Evolutionary conservation across 1,140 invertebrate genomes (phyloP).

Genomic region (Caenorhabditis brenneri): DNA sequence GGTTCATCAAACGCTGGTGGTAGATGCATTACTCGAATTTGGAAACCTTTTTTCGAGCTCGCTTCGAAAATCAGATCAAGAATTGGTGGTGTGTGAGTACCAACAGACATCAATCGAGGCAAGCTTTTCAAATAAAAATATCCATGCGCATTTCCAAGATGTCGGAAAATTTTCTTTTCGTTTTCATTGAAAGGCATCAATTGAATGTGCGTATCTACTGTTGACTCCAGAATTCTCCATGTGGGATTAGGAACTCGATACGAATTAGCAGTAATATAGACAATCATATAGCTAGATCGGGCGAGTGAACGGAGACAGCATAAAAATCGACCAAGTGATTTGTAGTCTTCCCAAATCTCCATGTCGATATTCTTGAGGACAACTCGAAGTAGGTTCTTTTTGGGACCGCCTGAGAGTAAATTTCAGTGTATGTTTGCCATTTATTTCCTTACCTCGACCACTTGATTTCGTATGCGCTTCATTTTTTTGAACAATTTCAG

Average conservation of each 20-base stretch:
- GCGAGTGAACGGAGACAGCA: not conserved
- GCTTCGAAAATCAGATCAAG: constrained; percentile 27
- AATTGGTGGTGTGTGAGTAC: constrained; percentile 5
- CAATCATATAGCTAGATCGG: not conserved
- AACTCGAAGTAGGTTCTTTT: constrained; percentile 3
- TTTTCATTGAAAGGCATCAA: constrained; percentile 1
- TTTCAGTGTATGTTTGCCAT: not conserved
- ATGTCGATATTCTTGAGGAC: constrained; percentile 17
- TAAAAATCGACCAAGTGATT: constrained; percentile 14
- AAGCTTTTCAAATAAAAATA: constrained; percentile 26
- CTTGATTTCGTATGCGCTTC: not conserved
- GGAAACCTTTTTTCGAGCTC: constrained; percentile 26
- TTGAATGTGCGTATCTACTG: not conserved
- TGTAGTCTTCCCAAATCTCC: not conserved
- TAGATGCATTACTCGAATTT: constrained; percentile 17
- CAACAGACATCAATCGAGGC: constrained; percentile 6
- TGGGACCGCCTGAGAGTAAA: not conserved
- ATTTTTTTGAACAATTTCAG: not conserved
- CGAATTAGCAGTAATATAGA: not conserved
- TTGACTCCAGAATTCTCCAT: not conserved
- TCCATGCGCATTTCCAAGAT: constrained; percentile 8
- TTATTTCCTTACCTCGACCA: not conserved
- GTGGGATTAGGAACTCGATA: not conserved
- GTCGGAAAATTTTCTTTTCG: constrained; percentile 4
- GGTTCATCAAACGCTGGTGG: constrained; percentile 17